phyloP scores from a whole-genome alignment of 1,140 invertebrate species.

The Aethina tumida region DNA sequence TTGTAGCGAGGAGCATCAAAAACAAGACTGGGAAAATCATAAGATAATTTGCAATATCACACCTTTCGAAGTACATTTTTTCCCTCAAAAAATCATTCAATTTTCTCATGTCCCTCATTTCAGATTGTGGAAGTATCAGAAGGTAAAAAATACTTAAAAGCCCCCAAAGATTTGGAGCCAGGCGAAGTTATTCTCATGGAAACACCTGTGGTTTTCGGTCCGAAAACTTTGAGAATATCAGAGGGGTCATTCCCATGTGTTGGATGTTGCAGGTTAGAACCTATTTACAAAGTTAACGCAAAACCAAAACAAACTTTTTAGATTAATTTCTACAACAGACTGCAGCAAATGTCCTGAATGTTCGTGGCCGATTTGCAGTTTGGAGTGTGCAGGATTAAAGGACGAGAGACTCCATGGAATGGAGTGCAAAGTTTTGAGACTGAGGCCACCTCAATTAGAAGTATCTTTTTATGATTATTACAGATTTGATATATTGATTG shows the following conservation, averaged over 20 bases:
- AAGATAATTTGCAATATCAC: no score
- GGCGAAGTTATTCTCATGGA: slow-evolving; percentile 68
- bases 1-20: no score
- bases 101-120: no score
- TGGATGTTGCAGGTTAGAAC: slow-evolving; percentile 45
- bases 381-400: slow-evolving; percentile 46
- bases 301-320: slow-evolving; percentile 41
- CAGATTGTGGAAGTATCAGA: no score
- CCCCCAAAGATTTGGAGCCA: slow-evolving; percentile 56
- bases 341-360: slow-evolving; percentile 35
- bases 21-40: no score
- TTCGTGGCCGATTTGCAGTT: slow-evolving; percentile 57
- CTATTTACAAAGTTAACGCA: slow-evolving; percentile 46
- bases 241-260: slow-evolving; percentile 37
- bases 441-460: slow-evolving; percentile 8
- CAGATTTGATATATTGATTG: slow-evolving; percentile 55
- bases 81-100: no score
- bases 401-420: slow-evolving; percentile 48
- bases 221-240: slow-evolving; percentile 42
- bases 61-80: no score
- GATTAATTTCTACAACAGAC: slow-evolving; percentile 22
- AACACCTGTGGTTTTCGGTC: slow-evolving; percentile 56
- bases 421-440: slow-evolving; percentile 46
- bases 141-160: slow-evolving; percentile 57
- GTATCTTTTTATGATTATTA: slow-evolving; percentile 14